phyloP scores from a whole-genome alignment of 2,797 vertebrate species.

The Pteronotus mesoamericanus region DNA sequence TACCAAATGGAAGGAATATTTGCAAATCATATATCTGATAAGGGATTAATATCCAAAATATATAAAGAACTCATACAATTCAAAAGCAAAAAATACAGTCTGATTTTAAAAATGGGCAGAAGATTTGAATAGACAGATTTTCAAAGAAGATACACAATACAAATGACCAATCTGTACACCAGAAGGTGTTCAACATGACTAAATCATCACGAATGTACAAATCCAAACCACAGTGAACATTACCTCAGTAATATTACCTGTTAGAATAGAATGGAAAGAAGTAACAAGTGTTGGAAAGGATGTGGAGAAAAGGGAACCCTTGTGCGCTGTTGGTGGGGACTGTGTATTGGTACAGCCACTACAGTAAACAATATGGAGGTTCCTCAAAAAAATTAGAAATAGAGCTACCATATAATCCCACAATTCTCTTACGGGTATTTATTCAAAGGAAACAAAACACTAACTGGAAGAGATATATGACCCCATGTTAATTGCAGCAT shows the following conservation, averaged over 20 bases:
- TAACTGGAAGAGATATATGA: neutral
- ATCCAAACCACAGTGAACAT: neutral
- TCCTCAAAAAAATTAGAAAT: neutral
- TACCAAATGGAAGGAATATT: neutral
- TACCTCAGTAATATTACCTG: neutral
- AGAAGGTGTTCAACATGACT: neutral
- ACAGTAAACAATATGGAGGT: neutral
- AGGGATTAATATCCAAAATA: neutral
- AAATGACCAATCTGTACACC: neutral
- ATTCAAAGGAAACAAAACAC: neutral
- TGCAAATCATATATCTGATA: neutral
- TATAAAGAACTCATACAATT: neutral
- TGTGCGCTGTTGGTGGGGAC: neutral
- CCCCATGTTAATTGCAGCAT: neutral
- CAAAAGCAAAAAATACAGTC: neutral
- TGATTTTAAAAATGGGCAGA: neutral
- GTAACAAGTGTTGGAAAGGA: neutral
- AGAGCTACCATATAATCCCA: neutral
- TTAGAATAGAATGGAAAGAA: neutral
- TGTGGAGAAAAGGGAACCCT: neutral
- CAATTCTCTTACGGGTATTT: neutral
- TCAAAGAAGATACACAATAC: neutral
- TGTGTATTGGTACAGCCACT: neutral
- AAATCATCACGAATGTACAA: neutral
- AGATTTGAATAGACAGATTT: neutral